These are phyloP conservation scores for Quadroppia sp. DNA, from an alignment of 2,888 invertebrate genomes.

Conservation along the genomic window DNA sequence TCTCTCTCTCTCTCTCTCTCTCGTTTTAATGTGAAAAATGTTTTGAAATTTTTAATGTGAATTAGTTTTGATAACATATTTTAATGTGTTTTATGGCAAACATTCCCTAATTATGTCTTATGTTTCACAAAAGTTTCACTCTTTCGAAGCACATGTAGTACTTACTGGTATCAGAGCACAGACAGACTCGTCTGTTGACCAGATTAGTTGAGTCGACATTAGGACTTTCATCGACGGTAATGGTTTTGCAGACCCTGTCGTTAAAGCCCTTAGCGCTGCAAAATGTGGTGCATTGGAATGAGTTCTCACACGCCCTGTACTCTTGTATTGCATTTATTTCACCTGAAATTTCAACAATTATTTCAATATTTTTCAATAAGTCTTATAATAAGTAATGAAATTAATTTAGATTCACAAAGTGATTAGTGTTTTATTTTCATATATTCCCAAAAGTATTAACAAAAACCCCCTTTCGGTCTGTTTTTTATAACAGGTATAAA, in stretches of 20 bases:
- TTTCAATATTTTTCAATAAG: too few relatives aligned
- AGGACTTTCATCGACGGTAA: constrained; percentile 41
- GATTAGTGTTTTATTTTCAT: too few relatives aligned
- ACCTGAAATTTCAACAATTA: constrained; percentile 5
- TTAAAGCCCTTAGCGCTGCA: constrained; percentile 41
- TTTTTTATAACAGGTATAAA: too few relatives aligned
- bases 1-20: too few relatives aligned
- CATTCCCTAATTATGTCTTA: too few relatives aligned
- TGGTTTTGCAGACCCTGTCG: constrained; percentile 42
- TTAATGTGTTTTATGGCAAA: too few relatives aligned
- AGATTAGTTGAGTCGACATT: constrained; percentile 36
- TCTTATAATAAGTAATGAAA: too few relatives aligned
- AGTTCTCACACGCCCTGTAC: constrained; percentile 41
- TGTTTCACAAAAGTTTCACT: too few relatives aligned
- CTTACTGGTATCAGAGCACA: constrained; percentile 42
- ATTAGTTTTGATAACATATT: neutral
- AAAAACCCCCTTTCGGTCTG: too few relatives aligned
- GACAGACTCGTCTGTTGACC: constrained; percentile 41
- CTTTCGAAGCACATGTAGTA: neutral
- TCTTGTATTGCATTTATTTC: constrained; percentile 37
- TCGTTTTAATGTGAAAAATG: neutral
- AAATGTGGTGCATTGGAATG: constrained; percentile 40
- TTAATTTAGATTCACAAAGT: too few relatives aligned
- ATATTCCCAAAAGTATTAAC: too few relatives aligned
- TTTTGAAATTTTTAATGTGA: neutral